phyloP scores from a whole-genome alignment of 2,113 vertebrate genomes.

The Fregetta grallaria region DNA sequence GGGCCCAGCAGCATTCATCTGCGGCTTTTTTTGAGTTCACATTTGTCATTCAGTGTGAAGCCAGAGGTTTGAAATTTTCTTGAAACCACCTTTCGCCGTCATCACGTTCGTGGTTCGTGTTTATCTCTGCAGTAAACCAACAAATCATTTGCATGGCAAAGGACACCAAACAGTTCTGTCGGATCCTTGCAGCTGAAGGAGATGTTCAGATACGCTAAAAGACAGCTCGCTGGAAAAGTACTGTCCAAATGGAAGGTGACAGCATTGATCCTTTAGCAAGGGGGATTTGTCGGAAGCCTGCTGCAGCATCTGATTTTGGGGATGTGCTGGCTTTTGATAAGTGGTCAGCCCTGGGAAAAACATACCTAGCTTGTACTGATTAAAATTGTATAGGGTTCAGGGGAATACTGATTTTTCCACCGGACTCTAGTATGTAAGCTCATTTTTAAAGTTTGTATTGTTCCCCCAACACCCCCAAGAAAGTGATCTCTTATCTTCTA shows the following conservation, averaged over 20 bases:
- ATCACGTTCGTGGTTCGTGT: background rate
- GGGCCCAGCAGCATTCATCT: background rate
- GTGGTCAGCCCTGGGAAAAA: background rate
- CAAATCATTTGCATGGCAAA: background rate
- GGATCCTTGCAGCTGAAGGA: background rate
- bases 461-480: background rate
- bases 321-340: background rate
- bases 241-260: background rate
- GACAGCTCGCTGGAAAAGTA: background rate
- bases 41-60: background rate
- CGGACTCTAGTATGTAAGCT: background rate
- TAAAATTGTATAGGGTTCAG: background rate
- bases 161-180: background rate
- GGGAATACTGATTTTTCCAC: background rate
- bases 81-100: background rate
- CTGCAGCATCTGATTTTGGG: background rate
- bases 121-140: background rate
- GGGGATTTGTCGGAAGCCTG: background rate
- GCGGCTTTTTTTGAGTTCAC: background rate
- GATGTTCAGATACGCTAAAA: background rate
- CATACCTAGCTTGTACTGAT: background rate
- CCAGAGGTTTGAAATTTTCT: background rate
- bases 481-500: background rate
- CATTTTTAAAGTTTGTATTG: background rate
- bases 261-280: background rate